Percentiles rank a stretch among this genome's conserved stretches.
These are phyloP conservation scores for Sebastes elongatus DNA, from an alignment of 2,797 vertebrate genomes.

Conservation along the genomic window DNA sequence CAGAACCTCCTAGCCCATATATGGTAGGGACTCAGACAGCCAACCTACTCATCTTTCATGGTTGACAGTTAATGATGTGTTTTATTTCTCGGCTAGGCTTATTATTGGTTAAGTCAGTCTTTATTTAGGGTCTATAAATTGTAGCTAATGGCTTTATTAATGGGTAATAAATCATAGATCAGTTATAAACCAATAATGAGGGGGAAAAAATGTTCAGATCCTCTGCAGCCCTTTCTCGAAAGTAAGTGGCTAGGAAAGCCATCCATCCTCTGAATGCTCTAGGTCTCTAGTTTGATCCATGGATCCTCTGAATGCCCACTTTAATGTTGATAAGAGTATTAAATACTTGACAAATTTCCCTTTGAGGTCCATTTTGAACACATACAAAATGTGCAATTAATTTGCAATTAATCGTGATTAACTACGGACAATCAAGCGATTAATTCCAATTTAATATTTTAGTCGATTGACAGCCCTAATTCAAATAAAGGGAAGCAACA, in stretches of 20 bases:
- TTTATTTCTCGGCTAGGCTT: background rate
- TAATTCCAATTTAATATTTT: too few relatives aligned
- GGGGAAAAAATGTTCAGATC: background rate
- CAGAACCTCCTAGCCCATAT: slow-evolving; percentile 95
- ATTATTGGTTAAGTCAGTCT: background rate
- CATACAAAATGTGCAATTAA: too few relatives aligned
- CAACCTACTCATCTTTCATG: background rate
- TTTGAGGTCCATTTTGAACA: too few relatives aligned
- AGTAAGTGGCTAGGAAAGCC: background rate
- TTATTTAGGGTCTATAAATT: background rate
- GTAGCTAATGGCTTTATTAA: background rate
- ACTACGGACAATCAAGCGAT: too few relatives aligned
- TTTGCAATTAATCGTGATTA: too few relatives aligned
- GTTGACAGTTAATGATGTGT: background rate
- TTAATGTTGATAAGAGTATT: too few relatives aligned
- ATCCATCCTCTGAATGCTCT: too few relatives aligned
- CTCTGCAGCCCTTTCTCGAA: background rate
- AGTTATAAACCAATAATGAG: background rate
- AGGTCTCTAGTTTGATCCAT: too few relatives aligned
- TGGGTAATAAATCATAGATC: background rate
- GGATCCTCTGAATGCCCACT: too few relatives aligned
- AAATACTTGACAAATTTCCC: too few relatives aligned
- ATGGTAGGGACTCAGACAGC: slow-evolving; percentile 82
- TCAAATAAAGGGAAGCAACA: background rate
- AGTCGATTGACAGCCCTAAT: too few relatives aligned